Conservation (phyloP, 2,888 invertebrate genomes). For the Lepas anatifera region DNA sequence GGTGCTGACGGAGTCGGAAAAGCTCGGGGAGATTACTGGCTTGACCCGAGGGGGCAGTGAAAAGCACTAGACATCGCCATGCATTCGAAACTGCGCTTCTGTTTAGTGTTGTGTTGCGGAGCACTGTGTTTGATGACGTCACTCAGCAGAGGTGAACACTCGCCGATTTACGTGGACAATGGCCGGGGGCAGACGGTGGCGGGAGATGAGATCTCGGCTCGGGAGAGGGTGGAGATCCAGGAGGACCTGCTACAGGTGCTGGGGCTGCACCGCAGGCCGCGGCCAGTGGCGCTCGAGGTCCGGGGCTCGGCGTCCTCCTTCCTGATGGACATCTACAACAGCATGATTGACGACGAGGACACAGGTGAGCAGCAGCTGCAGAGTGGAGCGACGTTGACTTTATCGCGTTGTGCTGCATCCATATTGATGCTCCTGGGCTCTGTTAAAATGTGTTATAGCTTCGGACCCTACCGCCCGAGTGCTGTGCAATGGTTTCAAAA, state of each 20-base stretch:
- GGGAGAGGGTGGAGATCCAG: slow-evolving; percentile 15
- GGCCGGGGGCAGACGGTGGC: background rate
- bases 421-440: too few relatives aligned
- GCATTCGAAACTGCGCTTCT: background rate
- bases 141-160: background rate
- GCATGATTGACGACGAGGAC: background rate
- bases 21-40: too few relatives aligned
- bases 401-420: too few relatives aligned
- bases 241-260: slow-evolving; percentile 18
- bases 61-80: too few relatives aligned
- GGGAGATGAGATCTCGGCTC: background rate
- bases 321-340: slow-evolving; percentile 10
- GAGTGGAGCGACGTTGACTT: too few relatives aligned
- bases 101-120: background rate
- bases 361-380: too few relatives aligned
- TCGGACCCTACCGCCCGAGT: too few relatives aligned
- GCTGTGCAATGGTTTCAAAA: too few relatives aligned
- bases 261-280: slow-evolving; percentile 19
- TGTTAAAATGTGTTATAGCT: too few relatives aligned
- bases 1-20: too few relatives aligned
- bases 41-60: too few relatives aligned
- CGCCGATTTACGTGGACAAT: slow-evolving; percentile 6
- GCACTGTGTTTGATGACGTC: background rate
- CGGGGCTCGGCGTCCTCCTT: background rate
- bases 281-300: background rate